These are phyloP conservation scores for Rotaria macrura DNA, from an alignment of 2,888 invertebrate species.

Conservation along the genomic window DNA sequence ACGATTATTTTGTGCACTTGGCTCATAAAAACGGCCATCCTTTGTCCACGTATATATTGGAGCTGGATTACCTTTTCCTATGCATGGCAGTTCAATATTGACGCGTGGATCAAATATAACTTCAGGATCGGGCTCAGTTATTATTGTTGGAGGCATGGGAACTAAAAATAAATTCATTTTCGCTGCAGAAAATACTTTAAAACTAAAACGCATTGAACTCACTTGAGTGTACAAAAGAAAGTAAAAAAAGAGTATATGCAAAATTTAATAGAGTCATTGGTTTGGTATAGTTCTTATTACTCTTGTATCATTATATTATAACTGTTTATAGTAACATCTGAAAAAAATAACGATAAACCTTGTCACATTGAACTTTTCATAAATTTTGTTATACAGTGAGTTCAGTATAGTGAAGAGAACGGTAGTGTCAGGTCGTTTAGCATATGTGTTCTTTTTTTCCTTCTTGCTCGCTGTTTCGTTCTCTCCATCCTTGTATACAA, in stretches of 20 bases:
- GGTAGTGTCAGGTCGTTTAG: neutral
- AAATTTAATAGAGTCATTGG: neutral
- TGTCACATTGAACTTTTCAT: neutral
- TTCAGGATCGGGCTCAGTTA: constrained; percentile 30
- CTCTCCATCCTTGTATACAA: neutral
- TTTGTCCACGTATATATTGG: constrained; percentile 33
- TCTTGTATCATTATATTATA: neutral
- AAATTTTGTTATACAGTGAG: neutral
- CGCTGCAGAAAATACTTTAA: neutral
- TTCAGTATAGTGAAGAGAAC: neutral
- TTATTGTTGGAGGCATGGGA: constrained; percentile 31
- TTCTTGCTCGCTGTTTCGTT: neutral
- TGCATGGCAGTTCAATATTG: constrained; percentile 33
- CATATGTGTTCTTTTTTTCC: neutral
- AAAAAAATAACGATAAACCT: neutral
- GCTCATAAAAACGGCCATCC: constrained; percentile 33
- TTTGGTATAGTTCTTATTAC: neutral
- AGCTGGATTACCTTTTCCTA: constrained; percentile 30
- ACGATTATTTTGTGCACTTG: constrained; percentile 33
- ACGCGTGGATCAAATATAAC: constrained; percentile 34
- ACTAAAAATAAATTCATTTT: constrained; percentile 13
- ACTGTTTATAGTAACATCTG: neutral
- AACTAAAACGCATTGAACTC: neutral
- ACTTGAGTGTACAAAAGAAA: neutral
- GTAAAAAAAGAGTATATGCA: neutral